These are phyloP conservation scores for Myrmophylax atrothorax DNA, from an alignment of 2,113 vertebrate species.

Conservation along the genomic window DNA sequence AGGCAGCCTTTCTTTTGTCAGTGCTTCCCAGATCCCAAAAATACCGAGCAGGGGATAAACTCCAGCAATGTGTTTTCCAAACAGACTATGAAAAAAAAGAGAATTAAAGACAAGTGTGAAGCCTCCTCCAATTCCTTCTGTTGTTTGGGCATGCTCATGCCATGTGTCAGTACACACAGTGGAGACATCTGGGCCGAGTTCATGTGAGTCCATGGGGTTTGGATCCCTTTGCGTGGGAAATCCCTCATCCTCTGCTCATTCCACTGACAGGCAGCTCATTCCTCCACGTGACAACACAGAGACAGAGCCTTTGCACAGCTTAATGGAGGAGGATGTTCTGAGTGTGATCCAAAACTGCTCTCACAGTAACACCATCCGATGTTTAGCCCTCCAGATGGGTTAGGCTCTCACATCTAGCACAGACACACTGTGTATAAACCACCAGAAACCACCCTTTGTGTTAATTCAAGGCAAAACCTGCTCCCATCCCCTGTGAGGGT, in stretches of 20 bases:
- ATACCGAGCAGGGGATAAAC: not conserved
- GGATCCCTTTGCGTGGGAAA: not conserved
- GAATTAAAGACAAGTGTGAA: not conserved
- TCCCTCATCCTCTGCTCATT: not conserved
- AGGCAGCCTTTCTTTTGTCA: not conserved
- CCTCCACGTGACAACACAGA: not conserved
- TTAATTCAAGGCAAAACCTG: not conserved
- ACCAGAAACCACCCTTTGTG: not conserved
- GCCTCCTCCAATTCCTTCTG: not conserved
- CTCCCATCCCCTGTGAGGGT: not conserved
- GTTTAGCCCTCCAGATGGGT: not conserved
- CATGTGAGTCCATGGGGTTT: not conserved
- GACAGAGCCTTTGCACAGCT: not conserved
- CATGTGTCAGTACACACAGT: not conserved
- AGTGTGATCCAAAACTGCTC: not conserved
- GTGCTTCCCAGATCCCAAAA: not conserved
- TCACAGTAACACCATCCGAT: not conserved
- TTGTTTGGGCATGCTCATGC: not conserved
- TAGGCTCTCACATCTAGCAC: not conserved
- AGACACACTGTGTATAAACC: not conserved
- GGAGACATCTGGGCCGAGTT: not conserved
- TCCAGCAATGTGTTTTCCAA: not conserved
- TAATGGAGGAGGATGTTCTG: not conserved
- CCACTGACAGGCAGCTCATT: conserved; percentile 30
- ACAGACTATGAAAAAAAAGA: not conserved